phyloP scores from a whole-genome alignment of 2,113 vertebrate species.

The Lathamus discolor region DNA sequence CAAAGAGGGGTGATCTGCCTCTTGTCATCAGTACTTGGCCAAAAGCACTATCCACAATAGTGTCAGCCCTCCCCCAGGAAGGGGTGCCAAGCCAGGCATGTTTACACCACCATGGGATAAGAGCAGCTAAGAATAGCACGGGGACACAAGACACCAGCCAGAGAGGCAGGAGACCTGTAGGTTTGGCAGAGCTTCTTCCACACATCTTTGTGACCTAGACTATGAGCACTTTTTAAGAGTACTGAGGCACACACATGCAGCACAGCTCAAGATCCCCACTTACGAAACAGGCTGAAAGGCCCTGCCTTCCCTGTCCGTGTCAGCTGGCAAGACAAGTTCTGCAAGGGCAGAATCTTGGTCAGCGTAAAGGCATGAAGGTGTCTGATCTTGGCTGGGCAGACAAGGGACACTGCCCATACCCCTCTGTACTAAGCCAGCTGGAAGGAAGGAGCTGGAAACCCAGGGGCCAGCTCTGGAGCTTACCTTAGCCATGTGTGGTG shows the following conservation, averaged over 20 bases:
- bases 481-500: slow-evolving; percentile 58
- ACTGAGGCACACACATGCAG: background rate
- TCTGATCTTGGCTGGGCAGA: background rate
- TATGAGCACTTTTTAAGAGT: background rate
- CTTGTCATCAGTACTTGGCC: background rate
- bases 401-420: background rate
- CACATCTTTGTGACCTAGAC: background rate
- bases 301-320: background rate
- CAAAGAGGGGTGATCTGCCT: background rate
- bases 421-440: background rate
- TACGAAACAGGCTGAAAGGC: background rate
- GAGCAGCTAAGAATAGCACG: background rate
- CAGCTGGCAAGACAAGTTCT: background rate
- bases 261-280: background rate
- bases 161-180: background rate
- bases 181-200: background rate
- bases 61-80: background rate
- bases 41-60: background rate
- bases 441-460: rapidly evolving
- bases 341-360: background rate
- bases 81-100: background rate
- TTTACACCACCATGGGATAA: background rate
- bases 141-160: background rate
- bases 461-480: background rate
- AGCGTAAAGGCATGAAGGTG: background rate